Percentiles rank a stretch among this genome's conserved stretches.
Conservation (phyloP, 1,140 invertebrate species). For the Harlomillsia oculata region DNA sequence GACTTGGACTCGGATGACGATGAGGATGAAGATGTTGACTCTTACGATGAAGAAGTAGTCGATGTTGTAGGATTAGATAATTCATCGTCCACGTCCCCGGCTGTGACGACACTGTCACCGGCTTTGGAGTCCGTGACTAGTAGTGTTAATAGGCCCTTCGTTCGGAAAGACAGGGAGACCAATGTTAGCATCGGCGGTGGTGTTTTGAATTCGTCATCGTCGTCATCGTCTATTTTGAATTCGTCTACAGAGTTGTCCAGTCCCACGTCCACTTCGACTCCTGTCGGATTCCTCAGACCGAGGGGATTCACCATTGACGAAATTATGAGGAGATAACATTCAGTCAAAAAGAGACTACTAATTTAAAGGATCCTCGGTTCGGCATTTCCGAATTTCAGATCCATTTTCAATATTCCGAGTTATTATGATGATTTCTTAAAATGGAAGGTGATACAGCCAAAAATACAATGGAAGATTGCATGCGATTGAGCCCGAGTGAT, state of each 20-base stretch:
- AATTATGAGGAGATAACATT: slow-evolving; percentile 22
- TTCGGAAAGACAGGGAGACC: not conserved
- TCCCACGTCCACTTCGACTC: not conserved
- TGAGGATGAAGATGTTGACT: slow-evolving; percentile 14
- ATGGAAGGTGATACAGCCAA: not conserved
- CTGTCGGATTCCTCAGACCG: not conserved
- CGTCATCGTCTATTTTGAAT: not conserved
- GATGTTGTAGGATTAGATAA: slow-evolving; percentile 13
- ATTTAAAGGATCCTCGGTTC: not conserved
- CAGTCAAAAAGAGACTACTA: not conserved
- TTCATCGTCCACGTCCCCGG: not conserved
- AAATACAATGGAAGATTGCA: not conserved
- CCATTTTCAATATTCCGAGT: not conserved
- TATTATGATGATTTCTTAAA: not conserved
- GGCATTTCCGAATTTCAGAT: not conserved
- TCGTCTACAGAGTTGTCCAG: not conserved
- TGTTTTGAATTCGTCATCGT: too few species aligned
- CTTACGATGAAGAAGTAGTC: too few species aligned
- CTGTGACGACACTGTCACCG: not conserved
- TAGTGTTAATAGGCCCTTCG: not conserved
- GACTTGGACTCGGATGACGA: slow-evolving; percentile 9
- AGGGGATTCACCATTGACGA: slow-evolving; percentile 31
- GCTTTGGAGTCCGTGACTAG: not conserved
- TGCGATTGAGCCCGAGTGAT: not conserved
- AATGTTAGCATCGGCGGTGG: not conserved